Evolutionary conservation across 2,888 invertebrate species (phyloP).

Genomic region (Omphaloscelis lunosa): DNA sequence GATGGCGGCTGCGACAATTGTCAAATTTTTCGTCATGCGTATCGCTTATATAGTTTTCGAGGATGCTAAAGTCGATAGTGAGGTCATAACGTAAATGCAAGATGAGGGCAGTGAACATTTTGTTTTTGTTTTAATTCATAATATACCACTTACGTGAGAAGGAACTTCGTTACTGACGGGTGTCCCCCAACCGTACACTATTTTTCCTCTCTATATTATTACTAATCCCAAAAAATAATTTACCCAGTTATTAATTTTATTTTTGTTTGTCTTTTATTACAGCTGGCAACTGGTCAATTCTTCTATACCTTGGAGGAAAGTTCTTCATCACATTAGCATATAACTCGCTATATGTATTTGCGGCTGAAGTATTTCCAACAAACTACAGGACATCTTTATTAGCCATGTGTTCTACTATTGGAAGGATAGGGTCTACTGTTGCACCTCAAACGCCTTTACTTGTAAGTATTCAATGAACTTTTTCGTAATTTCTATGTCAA

Average conservation of each 20-base stretch:
- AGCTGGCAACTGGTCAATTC: slow-evolving; percentile 89
- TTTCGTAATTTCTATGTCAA: neutral
- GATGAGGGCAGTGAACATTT: too few species aligned
- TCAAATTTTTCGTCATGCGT: too few species aligned
- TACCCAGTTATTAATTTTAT: neutral
- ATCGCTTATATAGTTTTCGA: too few species aligned
- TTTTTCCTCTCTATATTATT: slow-evolving; percentile 1
- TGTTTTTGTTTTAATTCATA: too few species aligned
- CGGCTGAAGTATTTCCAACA: slow-evolving; percentile 93
- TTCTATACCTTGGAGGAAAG: slow-evolving; percentile 92
- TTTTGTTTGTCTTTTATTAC: slow-evolving; percentile 60
- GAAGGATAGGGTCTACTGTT: slow-evolving; percentile 92
- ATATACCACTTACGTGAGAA: too few species aligned
- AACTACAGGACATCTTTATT: slow-evolving; percentile 92
- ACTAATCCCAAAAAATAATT: neutral
- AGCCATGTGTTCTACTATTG: slow-evolving; percentile 93
- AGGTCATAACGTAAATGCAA: too few species aligned
- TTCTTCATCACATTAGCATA: slow-evolving; percentile 93
- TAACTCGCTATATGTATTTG: slow-evolving; percentile 92
- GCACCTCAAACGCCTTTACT: slow-evolving; percentile 93
- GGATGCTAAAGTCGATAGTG: too few species aligned
- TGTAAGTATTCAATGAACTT: slow-evolving; percentile 83
- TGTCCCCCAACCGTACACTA: too few species aligned
- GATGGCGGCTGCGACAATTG: too few species aligned
- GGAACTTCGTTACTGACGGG: too few species aligned